Conservation (phyloP, 2,797 vertebrate species). For the Sarcoramphus papa region DNA sequence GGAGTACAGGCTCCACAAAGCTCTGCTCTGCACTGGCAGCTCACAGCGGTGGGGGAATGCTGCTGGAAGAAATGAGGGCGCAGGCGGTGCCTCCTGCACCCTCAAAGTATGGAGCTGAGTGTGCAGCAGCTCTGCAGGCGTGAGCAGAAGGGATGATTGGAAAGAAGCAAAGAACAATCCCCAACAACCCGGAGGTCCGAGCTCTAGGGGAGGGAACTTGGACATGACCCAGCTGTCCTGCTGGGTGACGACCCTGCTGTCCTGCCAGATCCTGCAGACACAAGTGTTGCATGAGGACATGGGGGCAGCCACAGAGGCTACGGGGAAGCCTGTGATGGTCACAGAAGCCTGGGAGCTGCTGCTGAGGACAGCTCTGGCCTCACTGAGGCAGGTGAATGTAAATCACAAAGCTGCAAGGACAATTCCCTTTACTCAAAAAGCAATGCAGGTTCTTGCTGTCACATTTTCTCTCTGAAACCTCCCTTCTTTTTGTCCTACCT, state of each 20-base stretch:
- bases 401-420: not conserved
- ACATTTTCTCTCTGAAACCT: not conserved
- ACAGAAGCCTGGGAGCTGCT: not conserved
- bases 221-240: not conserved
- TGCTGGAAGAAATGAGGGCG: not conserved
- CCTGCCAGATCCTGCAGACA: not conserved
- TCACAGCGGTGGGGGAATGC: no score
- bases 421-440: not conserved
- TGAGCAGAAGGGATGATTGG: not conserved
- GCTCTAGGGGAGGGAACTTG: not conserved
- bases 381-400: fast-evolving
- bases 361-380: not conserved
- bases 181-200: not conserved
- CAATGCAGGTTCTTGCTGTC: not conserved
- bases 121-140: fast-evolving
- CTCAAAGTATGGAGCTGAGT: not conserved
- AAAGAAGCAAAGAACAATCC: not conserved
- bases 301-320: not conserved
- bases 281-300: not conserved
- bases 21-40: not conserved
- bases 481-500: not conserved
- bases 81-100: not conserved
- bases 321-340: not conserved
- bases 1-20: not conserved
- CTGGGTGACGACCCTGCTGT: not conserved